Evolutionary conservation across 2,113 vertebrate species (phyloP).

Genomic region (Columbina picui): DNA sequence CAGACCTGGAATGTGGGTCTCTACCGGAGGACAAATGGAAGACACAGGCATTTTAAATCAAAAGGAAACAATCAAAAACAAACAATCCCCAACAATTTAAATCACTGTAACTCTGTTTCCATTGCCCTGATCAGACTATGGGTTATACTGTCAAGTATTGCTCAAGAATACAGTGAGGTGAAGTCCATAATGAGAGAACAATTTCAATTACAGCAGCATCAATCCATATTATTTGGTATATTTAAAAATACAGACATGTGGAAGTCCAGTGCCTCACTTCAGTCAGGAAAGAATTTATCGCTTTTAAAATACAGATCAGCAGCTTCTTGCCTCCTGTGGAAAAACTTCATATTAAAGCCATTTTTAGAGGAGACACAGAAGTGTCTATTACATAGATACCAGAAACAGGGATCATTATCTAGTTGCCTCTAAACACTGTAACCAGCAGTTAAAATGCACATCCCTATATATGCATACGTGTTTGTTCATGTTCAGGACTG

Average conservation of each 20-base stretch:
- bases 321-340: neutral
- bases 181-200: neutral
- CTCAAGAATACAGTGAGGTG: neutral
- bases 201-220: neutral
- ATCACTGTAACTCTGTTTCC: neutral
- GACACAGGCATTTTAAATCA: neutral
- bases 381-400: neutral
- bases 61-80: neutral
- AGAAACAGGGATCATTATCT: neutral
- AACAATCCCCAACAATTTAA: neutral
- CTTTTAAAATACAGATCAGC: neutral
- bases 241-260: neutral
- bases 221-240: neutral
- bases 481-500: neutral
- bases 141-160: neutral
- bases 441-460: neutral
- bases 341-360: neutral
- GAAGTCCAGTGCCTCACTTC: neutral
- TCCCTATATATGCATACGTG: neutral
- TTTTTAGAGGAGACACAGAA: neutral
- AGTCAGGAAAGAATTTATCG: neutral
- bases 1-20: neutral
- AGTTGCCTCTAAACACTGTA: neutral
- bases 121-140: fast-evolving
- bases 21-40: neutral